These are phyloP conservation scores for Spicauda simplicius DNA, from an alignment of 2,888 invertebrate species.

Conservation along the genomic window DNA sequence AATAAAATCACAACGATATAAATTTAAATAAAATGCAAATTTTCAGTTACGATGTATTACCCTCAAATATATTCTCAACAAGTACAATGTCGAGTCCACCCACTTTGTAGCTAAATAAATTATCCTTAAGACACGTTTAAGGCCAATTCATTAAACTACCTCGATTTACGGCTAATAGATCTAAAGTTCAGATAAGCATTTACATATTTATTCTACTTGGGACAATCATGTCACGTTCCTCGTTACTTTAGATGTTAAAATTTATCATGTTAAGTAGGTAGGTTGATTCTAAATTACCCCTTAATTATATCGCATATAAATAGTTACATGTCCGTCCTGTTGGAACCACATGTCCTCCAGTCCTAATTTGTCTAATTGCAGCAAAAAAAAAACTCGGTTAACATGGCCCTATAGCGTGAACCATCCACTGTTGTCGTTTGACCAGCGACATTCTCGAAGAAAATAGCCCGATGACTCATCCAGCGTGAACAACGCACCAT, in stretches of 20 bases:
- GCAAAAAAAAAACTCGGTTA: too few relatives aligned
- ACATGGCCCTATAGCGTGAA: too few relatives aligned
- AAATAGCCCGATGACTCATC: too few relatives aligned
- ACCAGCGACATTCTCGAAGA: too few relatives aligned
- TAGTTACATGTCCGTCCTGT: neutral
- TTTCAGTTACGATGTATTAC: too few relatives aligned
- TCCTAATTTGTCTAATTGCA: too few relatives aligned
- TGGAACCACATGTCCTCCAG: too few relatives aligned
- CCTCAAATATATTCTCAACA: neutral
- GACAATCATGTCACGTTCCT: conserved; percentile 24
- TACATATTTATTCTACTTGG: conserved; percentile 13
- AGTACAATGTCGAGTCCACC: conserved; percentile 1
- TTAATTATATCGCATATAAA: neutral
- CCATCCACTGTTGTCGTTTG: too few relatives aligned
- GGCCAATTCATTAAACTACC: conserved; percentile 16
- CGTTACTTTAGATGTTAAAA: conserved; percentile 5
- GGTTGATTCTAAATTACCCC: neutral
- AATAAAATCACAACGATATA: too few relatives aligned
- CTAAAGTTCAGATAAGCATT: conserved; percentile 19
- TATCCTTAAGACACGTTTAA: conserved; percentile 12
- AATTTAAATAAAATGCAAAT: too few relatives aligned
- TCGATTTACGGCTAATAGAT: conserved; percentile 21
- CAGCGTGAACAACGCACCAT: too few relatives aligned
- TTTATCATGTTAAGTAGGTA: conserved; percentile 5
- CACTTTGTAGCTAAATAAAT: neutral